These are phyloP conservation scores for Tolypeutes matacus DNA, from an alignment of 2,797 vertebrate species.

Conservation along the genomic window DNA sequence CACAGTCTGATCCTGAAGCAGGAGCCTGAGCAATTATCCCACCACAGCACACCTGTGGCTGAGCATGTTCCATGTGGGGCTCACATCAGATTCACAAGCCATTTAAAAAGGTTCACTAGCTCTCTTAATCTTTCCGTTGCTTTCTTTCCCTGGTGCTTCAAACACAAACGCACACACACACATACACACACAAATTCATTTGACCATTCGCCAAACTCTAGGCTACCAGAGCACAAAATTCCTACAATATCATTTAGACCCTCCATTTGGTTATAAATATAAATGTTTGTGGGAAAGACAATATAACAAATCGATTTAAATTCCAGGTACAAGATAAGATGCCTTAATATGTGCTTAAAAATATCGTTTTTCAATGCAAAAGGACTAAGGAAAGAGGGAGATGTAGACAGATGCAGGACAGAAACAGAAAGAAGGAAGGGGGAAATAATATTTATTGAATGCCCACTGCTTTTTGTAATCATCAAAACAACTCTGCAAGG, in stretches of 20 bases:
- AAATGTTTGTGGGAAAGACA: constrained; percentile 45
- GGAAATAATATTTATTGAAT: not conserved
- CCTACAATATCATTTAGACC: not conserved
- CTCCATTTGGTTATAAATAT: not conserved
- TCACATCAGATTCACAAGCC: not conserved
- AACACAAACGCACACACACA: not conserved
- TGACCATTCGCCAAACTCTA: not conserved
- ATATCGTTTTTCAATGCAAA: not conserved
- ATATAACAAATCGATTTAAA: not conserved
- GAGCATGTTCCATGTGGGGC: not conserved
- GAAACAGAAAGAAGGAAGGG: not conserved
- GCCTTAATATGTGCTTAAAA: not conserved
- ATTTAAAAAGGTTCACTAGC: not conserved
- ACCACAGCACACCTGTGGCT: not conserved
- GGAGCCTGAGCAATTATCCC: not conserved
- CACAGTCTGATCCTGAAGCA: fast-evolving
- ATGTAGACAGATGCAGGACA: not conserved
- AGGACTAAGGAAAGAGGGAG: not conserved
- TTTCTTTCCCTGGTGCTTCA: not conserved
- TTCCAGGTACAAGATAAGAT: not conserved
- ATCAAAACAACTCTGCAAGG: not conserved
- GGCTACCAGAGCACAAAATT: not conserved
- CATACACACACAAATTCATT: not conserved
- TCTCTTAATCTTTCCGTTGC: not conserved
- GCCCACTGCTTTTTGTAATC: not conserved